These are phyloP conservation scores for Calvadosia cruxmelitensis DNA, from an alignment of 30 jellyfish, hydroid and myxozoan species.

Conservation along the genomic window DNA sequence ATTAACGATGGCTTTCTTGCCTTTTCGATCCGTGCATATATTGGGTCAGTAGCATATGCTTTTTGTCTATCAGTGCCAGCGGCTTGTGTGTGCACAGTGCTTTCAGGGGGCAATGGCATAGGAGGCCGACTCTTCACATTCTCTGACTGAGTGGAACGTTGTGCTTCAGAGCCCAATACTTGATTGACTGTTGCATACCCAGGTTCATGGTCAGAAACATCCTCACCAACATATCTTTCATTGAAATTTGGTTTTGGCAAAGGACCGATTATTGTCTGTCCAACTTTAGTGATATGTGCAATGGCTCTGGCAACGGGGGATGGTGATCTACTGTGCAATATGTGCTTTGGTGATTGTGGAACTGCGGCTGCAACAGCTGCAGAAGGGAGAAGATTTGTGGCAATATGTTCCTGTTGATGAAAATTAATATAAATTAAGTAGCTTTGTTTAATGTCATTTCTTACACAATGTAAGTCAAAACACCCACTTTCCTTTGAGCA, in stretches of 20 bases:
- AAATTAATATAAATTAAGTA: too few relatives aligned
- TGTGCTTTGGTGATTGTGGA: slow-evolving; percentile 36
- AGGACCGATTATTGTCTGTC: slow-evolving; percentile 38
- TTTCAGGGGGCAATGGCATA: slow-evolving; percentile 50
- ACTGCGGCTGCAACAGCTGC: slow-evolving; percentile 68
- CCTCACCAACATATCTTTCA: background rate
- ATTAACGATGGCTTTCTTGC: too few relatives aligned
- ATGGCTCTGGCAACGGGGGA: slow-evolving; percentile 72
- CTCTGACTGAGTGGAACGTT: background rate
- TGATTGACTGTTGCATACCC: slow-evolving; percentile 28
- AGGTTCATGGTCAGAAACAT: slow-evolving; percentile 6
- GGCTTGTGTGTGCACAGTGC: background rate
- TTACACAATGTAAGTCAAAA: too few relatives aligned
- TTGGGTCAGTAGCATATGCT: too few relatives aligned
- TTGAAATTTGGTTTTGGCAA: background rate
- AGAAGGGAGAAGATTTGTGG: slow-evolving; percentile 47
- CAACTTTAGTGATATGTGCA: slow-evolving; percentile 36
- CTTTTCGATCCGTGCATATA: too few relatives aligned
- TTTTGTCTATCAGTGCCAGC: too few relatives aligned
- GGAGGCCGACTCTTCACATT: slow-evolving; percentile 20
- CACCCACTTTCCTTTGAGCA: too few relatives aligned
- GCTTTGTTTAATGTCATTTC: too few relatives aligned
- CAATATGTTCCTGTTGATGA: slow-evolving; percentile 58
- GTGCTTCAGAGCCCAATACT: background rate
- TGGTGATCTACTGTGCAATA: slow-evolving; percentile 49